These are phyloP conservation scores for Ephestia elutella DNA, from an alignment of 1,140 invertebrate species.

Conservation along the genomic window DNA sequence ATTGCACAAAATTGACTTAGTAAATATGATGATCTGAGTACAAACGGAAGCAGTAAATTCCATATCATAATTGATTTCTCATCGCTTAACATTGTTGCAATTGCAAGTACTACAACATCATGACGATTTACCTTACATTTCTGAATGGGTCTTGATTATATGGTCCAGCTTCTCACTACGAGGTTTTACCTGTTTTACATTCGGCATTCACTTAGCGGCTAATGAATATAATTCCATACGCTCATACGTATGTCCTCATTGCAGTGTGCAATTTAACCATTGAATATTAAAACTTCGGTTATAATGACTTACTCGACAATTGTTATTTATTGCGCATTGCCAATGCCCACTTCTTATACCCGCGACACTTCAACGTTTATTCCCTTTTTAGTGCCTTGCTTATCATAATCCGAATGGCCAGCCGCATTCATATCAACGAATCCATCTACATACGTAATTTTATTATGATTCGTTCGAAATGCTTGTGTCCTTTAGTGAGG, in stretches of 20 bases:
- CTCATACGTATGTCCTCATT: neutral
- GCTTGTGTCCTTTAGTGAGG: constrained; percentile 64
- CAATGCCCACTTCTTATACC: constrained; percentile 1
- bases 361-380: constrained; percentile 11
- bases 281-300: neutral
- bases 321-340: constrained; percentile 12
- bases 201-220: neutral
- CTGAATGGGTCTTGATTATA: neutral
- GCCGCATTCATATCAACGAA: constrained; percentile 40
- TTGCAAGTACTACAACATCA: neutral
- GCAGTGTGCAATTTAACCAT: neutral
- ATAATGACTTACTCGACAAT: constrained; percentile 15
- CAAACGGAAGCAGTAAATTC: too few relatives aligned
- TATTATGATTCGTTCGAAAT: constrained; percentile 41
- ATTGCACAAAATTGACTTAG: neutral
- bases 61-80: too few relatives aligned
- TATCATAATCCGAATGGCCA: constrained; percentile 38
- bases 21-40: too few relatives aligned
- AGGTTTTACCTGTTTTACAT: neutral
- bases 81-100: too few relatives aligned
- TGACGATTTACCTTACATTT: neutral
- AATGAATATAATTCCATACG: constrained; percentile 1
- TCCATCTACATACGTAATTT: constrained; percentile 60
- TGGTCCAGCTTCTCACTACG: neutral
- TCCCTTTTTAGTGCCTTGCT: constrained; percentile 19